phyloP scores from a whole-genome alignment of 2,888 invertebrate genomes.

The Cepaea hortensis region DNA sequence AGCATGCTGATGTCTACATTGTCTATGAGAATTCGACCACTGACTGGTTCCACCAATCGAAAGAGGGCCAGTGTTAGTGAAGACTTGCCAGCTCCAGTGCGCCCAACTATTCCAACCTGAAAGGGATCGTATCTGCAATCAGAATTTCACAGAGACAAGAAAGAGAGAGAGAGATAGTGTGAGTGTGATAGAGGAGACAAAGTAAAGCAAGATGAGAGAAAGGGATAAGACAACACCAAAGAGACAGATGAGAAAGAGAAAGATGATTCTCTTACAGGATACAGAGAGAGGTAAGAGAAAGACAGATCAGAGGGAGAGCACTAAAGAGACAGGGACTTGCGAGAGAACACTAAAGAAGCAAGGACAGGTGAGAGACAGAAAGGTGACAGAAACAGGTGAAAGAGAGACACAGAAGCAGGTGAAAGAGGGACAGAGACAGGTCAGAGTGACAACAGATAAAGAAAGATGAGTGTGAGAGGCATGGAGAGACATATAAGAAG shows the following conservation, averaged over 20 bases:
- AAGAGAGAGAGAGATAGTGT: not conserved
- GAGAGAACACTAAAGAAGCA: no score
- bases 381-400: no score
- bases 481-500: not conserved
- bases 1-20: constrained; percentile 17
- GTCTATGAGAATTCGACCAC: not conserved
- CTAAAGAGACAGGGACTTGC: not conserved
- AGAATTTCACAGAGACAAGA: not conserved
- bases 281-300: not conserved
- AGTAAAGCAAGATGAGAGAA: not conserved
- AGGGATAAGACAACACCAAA: not conserved
- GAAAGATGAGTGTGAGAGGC: not conserved
- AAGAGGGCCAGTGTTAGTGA: constrained; percentile 14
- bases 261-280: no score
- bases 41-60: constrained; percentile 12
- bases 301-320: not conserved
- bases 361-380: no score
- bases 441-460: not conserved
- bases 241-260: not conserved
- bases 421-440: not conserved
- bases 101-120: constrained; percentile 27
- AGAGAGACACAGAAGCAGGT: no score
- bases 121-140: not conserved
- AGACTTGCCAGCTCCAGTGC: constrained; percentile 19
- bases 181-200: not conserved